Evolutionary conservation across 2,113 vertebrate species (phyloP).

Genomic region (Erythrocercus mccallii): DNA sequence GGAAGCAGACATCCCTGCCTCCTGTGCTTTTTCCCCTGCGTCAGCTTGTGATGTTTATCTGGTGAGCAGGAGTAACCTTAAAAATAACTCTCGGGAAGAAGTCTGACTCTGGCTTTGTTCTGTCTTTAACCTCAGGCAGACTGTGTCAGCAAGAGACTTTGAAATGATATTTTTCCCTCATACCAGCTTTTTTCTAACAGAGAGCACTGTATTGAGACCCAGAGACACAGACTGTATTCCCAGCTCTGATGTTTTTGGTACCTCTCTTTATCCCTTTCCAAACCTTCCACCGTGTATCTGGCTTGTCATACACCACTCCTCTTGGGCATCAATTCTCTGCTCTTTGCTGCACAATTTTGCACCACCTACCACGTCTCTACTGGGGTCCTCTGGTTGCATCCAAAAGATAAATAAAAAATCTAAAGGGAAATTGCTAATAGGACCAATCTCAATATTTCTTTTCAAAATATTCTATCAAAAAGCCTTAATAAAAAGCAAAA

Average conservation of each 20-base stretch:
- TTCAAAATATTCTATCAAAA: background rate
- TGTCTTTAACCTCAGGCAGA: constrained; percentile 5
- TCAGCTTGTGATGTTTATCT: background rate
- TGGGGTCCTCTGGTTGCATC: background rate
- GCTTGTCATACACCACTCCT: background rate
- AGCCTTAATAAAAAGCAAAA: background rate
- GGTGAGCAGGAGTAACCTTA: background rate
- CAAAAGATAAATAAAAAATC: background rate
- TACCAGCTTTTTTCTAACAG: background rate
- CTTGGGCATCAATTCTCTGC: background rate
- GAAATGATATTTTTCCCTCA: background rate
- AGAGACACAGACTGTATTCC: background rate
- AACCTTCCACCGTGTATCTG: background rate
- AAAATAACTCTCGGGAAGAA: background rate
- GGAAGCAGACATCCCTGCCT: accelerated
- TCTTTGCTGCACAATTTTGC: background rate
- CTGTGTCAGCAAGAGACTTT: background rate
- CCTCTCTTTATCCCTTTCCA: background rate
- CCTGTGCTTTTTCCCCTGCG: accelerated
- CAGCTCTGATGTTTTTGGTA: background rate
- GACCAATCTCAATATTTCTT: background rate
- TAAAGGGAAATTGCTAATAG: background rate
- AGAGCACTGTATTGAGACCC: background rate
- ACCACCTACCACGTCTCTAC: background rate
- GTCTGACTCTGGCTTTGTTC: background rate